Base-by-base conservation (phyloP, 2,888 invertebrate species). In the Lasioglossum pauxillum region DNA sequence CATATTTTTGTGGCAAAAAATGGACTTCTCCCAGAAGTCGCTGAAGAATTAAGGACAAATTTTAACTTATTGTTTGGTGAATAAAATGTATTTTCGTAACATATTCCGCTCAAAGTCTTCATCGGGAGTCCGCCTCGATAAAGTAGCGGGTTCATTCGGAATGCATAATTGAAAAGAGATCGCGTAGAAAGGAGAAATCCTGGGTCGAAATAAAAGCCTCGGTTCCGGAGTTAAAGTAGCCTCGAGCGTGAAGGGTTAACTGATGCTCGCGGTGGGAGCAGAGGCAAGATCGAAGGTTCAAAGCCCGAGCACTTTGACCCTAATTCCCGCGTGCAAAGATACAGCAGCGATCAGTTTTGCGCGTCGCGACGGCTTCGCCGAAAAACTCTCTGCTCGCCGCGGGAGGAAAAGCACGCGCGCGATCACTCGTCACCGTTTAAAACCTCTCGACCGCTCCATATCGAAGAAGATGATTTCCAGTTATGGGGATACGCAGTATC, bases 401-500 rank as follows among this genome's bases (percentile, higher is more conserved):
- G 14, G 12, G 19, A 12, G 35, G 19, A 27, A n/a, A n/a, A n/a
- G n/a, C 69, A 27, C 19, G 38, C 69, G 12, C 53, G 35, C 31
- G 77, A 53, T 49, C 69, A 46, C 35, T 46, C 67, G 44, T 38
- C 16, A 73, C 69, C 69, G 69, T 77, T 85, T 74, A 53, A 85
- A 85, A 85, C 10, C 44, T n/a, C 23, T 4, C 53, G 49, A 16
- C 69, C 14, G 44, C 49, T 74, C 64, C 74, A 82, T 82, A 82
- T 90, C 83, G 82, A 88, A 84, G 90, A 87, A 83, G 86, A 91
- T 87, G 80, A 86, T 90, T 91, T 85, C 85, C 87, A 87, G 90
- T 88, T 88, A 84, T 80, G 79, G 89, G 84, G 89, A 87, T 84
- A 85, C 84, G 82, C 88, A 84, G 91, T 92, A 90, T 88, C 91